Evolutionary conservation across 1,140 invertebrate genomes (phyloP).

Genomic region (Brachionus manjavacas): DNA sequence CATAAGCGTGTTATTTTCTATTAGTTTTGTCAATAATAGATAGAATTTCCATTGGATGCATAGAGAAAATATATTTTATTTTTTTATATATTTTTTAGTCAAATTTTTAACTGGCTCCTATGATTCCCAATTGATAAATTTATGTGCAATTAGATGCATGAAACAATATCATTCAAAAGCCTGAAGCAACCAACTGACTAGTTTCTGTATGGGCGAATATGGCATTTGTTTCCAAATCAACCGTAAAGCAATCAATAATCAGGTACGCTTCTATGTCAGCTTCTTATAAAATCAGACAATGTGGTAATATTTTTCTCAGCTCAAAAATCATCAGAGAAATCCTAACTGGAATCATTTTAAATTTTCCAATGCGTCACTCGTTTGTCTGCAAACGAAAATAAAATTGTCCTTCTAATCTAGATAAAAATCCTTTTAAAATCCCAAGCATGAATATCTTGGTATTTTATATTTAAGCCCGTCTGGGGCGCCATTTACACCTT

Average conservation of each 20-base stretch:
- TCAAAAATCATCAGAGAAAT: background rate
- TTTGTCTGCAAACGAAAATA: background rate
- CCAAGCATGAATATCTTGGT: no score
- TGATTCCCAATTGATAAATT: conserved; percentile 5
- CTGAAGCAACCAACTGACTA: background rate
- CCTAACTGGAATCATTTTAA: background rate
- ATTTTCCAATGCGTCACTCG: background rate
- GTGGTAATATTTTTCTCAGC: background rate
- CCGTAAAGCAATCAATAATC: background rate
- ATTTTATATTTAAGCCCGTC: no score
- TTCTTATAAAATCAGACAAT: background rate
- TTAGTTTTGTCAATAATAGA: background rate
- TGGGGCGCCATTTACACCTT: no score
- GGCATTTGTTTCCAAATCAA: background rate
- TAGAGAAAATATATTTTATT: background rate
- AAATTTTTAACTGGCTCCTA: background rate
- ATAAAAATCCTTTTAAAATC: no score
- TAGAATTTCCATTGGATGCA: background rate
- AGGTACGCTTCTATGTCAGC: background rate
- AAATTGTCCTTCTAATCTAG: no score
- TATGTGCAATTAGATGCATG: conserved; percentile 33
- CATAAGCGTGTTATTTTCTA: conserved; percentile 9
- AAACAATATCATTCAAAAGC: background rate
- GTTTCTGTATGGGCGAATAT: background rate
- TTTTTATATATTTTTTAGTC: no score